These are phyloP conservation scores for Sciaenops ocellatus DNA, from an alignment of 2,797 vertebrate genomes.

Conservation along the genomic window DNA sequence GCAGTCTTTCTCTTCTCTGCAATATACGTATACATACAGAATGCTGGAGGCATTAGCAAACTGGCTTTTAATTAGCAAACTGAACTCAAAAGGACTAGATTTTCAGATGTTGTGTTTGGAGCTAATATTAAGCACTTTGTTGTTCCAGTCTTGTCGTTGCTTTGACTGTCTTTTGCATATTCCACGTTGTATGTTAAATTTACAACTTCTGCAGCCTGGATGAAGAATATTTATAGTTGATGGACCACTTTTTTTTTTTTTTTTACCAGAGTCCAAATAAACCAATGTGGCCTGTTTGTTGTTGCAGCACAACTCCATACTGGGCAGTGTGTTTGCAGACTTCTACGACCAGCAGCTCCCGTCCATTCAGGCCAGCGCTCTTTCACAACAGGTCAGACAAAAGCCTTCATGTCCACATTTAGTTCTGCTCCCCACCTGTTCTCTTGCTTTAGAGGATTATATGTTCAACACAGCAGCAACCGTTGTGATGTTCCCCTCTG, in stretches of 20 bases:
- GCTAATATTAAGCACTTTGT: slow-evolving; percentile 9
- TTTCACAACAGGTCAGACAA: slow-evolving; percentile 91
- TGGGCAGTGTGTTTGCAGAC: slow-evolving; percentile 94
- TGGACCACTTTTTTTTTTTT: not conserved
- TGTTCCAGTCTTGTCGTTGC: slow-evolving; percentile 23
- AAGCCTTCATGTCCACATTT: slow-evolving; percentile 3
- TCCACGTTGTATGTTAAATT: slow-evolving; percentile 29
- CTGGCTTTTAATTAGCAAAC: not conserved
- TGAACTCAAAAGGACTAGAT: not conserved
- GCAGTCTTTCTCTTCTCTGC: not conserved
- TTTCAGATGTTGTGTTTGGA: slow-evolving; percentile 11
- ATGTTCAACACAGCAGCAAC: not conserved
- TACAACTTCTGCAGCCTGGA: slow-evolving; percentile 9
- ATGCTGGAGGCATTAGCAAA: not conserved
- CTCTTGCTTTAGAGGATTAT: not conserved
- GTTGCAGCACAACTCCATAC: slow-evolving; percentile 92
- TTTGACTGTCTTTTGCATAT: slow-evolving; percentile 42
- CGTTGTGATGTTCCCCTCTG: slow-evolving; percentile 10
- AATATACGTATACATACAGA: not conserved
- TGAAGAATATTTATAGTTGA: not conserved
- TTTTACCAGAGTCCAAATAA: slow-evolving; percentile 24
- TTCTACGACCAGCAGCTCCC: slow-evolving; percentile 97
- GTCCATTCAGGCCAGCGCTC: slow-evolving; percentile 92
- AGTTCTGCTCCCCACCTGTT: not conserved
- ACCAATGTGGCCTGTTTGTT: slow-evolving; percentile 54